These are phyloP conservation scores for Pitangus sulphuratus DNA, from an alignment of 2,797 vertebrate genomes.

Conservation along the genomic window DNA sequence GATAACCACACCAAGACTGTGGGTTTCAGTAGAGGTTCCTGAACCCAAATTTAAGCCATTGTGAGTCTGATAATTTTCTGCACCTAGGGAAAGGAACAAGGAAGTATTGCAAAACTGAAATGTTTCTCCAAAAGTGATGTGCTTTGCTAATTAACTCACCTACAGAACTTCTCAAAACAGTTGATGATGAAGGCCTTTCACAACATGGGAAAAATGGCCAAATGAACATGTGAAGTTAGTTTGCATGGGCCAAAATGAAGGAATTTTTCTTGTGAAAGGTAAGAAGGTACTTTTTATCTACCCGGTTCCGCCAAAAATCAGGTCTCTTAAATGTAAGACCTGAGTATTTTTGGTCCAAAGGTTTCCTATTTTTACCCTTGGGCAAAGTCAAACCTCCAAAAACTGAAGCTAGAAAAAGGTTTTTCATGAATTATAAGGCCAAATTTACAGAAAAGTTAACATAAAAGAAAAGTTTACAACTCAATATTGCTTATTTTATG, in stretches of 20 bases:
- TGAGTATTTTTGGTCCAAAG: fast-evolving
- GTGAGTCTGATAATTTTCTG: background rate
- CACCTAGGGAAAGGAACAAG: background rate
- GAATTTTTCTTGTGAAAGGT: background rate
- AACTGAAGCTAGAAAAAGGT: background rate
- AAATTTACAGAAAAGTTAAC: background rate
- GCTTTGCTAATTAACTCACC: background rate
- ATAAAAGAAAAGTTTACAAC: background rate
- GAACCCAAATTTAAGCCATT: background rate
- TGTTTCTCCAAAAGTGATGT: background rate
- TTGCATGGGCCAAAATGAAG: background rate
- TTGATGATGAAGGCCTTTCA: background rate
- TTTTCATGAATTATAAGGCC: background rate
- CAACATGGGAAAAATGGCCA: background rate
- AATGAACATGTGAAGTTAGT: background rate
- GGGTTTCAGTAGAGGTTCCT: background rate
- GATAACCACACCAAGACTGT: fast-evolving
- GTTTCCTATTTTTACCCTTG: background rate
- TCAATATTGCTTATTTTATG: background rate
- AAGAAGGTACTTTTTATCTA: background rate
- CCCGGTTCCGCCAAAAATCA: background rate
- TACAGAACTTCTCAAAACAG: background rate
- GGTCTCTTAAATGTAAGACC: background rate
- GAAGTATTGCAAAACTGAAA: background rate
- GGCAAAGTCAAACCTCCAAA: background rate